Evolutionary conservation across 2,888 invertebrate species (phyloP), one percentile per base, ranked within the genome.

Genomic region (Drosophila niveifrons): DNA sequence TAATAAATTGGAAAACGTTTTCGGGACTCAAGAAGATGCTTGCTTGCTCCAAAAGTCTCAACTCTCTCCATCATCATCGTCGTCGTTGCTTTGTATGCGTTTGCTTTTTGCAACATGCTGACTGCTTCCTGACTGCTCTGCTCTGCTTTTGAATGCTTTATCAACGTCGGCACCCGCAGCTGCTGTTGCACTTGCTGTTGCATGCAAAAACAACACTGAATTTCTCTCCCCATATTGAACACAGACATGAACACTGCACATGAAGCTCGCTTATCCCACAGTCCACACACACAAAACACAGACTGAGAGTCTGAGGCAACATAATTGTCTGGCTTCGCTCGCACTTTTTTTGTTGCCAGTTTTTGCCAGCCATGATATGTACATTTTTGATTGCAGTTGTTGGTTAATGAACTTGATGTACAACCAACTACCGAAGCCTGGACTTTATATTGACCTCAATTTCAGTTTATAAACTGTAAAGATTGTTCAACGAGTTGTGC

Each of bases 1-100:
- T 86, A 89, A 91, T 90, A 90, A 90, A 90, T 90, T 91, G 90
- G 89, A 90, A 90, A 91, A 91, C 90, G 85, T 82, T 84, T 75
- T 62, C 59, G 44, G 58, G 69, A 69, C 72, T 81, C 80, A 70
- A 82, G 72, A 44, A 64, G 39, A 41, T 55, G 65, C 78, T 66
- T 64, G 62, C 78, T 67, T 65, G 62, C 36, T 39, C 62, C 53
- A 28, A 53, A 18, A 31, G 34, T 17, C 73, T 68, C 62, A 59
- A 34, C 57, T 47, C 67, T 48, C 23, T 23, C 23, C 34, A 34
- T 34, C 46, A 61, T 58, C 75, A 36, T 34, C 48, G 31, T 34
- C 48, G 31, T 44, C n/a, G 50, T 18, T 58, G 68, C 63, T 53
- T 57, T 75, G 79, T 65, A 72, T 57, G 78, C 59, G 23, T 59